Percentiles rank a stretch among this genome's conserved stretches.
phyloP scores from a whole-genome alignment of 92 coral and sea anemone species.

The Heteractis magnifica region DNA sequence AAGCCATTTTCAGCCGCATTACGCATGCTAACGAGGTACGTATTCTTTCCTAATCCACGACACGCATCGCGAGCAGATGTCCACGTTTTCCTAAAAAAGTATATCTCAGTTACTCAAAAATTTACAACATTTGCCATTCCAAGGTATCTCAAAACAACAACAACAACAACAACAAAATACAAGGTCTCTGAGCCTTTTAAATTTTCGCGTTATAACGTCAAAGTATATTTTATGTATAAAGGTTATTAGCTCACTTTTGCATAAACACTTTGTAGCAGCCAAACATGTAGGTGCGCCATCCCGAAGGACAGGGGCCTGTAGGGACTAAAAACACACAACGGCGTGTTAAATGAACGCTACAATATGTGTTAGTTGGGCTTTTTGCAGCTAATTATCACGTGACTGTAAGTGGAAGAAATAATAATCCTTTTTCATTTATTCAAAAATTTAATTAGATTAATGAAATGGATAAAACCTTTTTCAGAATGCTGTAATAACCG shows the following conservation, averaged over 20 bases:
- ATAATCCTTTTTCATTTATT: no score
- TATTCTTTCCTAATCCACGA: constrained; percentile 13
- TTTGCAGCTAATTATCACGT: no score
- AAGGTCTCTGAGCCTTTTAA: no score
- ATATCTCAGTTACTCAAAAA: not conserved
- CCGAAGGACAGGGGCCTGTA: constrained; percentile 62
- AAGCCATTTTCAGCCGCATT: constrained; percentile 62
- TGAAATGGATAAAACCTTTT: no score
- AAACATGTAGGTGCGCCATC: constrained; percentile 57
- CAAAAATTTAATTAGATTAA: no score
- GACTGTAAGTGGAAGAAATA: no score
- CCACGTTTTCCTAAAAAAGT: constrained; percentile 62
- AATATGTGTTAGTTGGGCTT: no score
- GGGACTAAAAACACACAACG: not conserved
- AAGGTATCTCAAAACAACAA: not conserved
- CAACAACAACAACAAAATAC: no score
- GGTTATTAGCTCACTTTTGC: constrained; percentile 19
- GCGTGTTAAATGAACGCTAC: no score
- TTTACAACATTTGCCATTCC: not conserved
- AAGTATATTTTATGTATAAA: not conserved
- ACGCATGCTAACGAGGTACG: constrained; percentile 75
- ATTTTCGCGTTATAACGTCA: no score
- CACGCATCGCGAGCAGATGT: constrained; percentile 69
- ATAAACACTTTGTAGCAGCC: constrained; percentile 60
- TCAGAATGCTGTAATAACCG: no score